Conservation (phyloP, 2,113 vertebrate species). For the Seriola dumerili region DNA sequence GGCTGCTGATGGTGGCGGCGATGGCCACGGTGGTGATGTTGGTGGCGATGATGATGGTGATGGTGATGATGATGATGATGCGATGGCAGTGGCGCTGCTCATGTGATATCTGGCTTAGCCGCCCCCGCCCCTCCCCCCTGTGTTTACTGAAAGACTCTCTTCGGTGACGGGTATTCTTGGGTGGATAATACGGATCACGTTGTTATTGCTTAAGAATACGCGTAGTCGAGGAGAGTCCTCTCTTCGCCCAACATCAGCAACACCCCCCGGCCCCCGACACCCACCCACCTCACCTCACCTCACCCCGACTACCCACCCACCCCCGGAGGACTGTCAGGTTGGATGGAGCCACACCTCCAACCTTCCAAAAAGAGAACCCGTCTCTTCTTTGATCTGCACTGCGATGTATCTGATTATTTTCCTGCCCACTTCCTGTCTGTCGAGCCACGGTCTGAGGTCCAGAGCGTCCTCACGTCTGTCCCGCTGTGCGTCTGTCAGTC, state of each 20-base stretch:
- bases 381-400: slow-evolving; percentile 44
- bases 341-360: slow-evolving; percentile 54
- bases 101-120: slow-evolving; percentile 75
- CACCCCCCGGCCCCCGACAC: slow-evolving; percentile 58
- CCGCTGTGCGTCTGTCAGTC: slow-evolving; percentile 48
- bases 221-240: slow-evolving; percentile 99
- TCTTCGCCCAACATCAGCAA: slow-evolving; percentile 87
- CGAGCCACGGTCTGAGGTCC: slow-evolving; percentile 1
- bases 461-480: slow-evolving; percentile 42
- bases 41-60: slow-evolving; percentile 52
- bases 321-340: slow-evolving; percentile 62
- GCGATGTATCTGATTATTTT: slow-evolving; percentile 18
- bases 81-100: slow-evolving; percentile 64
- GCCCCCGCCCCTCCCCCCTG: slow-evolving; percentile 78
- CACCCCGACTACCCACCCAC: slow-evolving; percentile 43
- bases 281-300: slow-evolving; percentile 69
- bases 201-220: slow-evolving; percentile 99
- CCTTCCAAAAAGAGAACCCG: background rate
- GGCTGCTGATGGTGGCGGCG: slow-evolving; percentile 52
- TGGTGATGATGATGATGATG: slow-evolving; percentile 53
- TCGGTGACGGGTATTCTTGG: slow-evolving; percentile 99
- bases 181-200: slow-evolving; percentile 99
- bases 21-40: slow-evolving; percentile 52
- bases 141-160: slow-evolving; percentile 92
- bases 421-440: slow-evolving; percentile 38